A percentile compares a stretch with the other conserved stretches of the same genome.
phyloP scores from a whole-genome alignment of 1,140 invertebrate species.

The Holotrichia oblita region DNA sequence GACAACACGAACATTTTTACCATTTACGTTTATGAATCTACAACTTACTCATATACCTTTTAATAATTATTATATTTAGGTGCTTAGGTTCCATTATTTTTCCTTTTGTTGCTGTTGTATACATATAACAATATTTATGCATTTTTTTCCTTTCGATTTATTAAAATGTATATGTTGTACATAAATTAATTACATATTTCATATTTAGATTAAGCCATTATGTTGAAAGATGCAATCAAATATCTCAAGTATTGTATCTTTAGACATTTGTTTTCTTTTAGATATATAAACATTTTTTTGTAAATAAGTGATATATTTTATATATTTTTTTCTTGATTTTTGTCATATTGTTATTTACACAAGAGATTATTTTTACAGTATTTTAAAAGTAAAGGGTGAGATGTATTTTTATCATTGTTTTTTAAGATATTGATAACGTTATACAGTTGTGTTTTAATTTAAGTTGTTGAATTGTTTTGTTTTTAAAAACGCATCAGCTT shows the following conservation, averaged over 20 bases:
- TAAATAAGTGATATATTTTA: conserved; percentile 39
- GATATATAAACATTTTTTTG: conserved; percentile 19
- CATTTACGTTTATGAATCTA: conserved; percentile 32
- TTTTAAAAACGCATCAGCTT: conserved; percentile 35
- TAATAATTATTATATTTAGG: conserved; percentile 14
- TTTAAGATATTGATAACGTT: conserved; percentile 32
- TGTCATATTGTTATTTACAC: conserved; percentile 32
- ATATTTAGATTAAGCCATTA: neutral
- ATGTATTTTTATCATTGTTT: conserved; percentile 37
- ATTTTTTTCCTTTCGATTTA: neutral
- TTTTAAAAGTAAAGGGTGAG: conserved; percentile 32
- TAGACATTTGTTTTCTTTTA: conserved; percentile 33
- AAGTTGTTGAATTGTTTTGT: conserved; percentile 30
- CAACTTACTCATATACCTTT: conserved; percentile 36
- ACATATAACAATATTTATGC: conserved; percentile 24
- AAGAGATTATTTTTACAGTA: conserved; percentile 43
- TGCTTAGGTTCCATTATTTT: conserved; percentile 31
- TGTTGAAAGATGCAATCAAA: conserved; percentile 16
- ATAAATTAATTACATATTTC: conserved; percentile 40
- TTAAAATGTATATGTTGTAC: conserved; percentile 40
- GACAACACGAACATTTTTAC: conserved; percentile 10
- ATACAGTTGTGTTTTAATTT: conserved; percentile 23
- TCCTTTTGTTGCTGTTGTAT: conserved; percentile 22
- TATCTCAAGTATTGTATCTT: conserved; percentile 37
- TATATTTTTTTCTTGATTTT: conserved; percentile 31